Evolutionary conservation across 2,888 invertebrate species (phyloP).

Genomic region (Agonopterix heracliana): DNA sequence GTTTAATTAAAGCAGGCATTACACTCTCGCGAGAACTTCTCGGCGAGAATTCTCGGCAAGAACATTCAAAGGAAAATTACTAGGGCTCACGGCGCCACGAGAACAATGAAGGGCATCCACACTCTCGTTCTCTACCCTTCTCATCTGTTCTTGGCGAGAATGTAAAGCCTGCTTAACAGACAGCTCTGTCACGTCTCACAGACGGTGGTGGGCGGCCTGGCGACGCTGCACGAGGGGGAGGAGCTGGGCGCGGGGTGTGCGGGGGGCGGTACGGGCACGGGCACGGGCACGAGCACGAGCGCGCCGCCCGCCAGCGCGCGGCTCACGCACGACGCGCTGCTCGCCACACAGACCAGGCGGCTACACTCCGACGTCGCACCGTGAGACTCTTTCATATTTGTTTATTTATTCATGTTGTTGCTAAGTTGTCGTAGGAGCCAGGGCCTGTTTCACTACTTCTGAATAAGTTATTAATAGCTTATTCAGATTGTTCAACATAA

Average conservation of each 20-base stretch:
- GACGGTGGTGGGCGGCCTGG: slow-evolving; percentile 73
- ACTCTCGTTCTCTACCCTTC: no score
- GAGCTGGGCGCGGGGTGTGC: slow-evolving; percentile 79
- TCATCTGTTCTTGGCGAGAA: no score
- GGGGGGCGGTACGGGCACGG: background rate
- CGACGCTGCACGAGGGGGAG: slow-evolving; percentile 91
- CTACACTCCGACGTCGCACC: slow-evolving; percentile 77
- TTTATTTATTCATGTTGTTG: no score
- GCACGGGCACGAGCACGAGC: slow-evolving; percentile 7
- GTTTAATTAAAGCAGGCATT: background rate
- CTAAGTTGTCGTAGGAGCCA: no score
- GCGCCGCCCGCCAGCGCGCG: slow-evolving; percentile 42
- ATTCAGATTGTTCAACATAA: no score
- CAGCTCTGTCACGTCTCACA: background rate
- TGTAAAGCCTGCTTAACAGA: slow-evolving; percentile 26
- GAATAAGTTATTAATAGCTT: no score
- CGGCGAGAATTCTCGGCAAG: no score
- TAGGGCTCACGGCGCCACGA: no score
- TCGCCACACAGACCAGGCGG: slow-evolving; percentile 86
- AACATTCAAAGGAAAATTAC: no score
- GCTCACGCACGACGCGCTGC: slow-evolving; percentile 86
- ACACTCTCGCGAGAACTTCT: no score
- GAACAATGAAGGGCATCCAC: no score
- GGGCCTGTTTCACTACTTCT: no score
- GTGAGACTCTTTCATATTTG: slow-evolving; percentile 34